Conservation (phyloP, 1,140 invertebrate species). For the Cotesia glomerata region DNA sequence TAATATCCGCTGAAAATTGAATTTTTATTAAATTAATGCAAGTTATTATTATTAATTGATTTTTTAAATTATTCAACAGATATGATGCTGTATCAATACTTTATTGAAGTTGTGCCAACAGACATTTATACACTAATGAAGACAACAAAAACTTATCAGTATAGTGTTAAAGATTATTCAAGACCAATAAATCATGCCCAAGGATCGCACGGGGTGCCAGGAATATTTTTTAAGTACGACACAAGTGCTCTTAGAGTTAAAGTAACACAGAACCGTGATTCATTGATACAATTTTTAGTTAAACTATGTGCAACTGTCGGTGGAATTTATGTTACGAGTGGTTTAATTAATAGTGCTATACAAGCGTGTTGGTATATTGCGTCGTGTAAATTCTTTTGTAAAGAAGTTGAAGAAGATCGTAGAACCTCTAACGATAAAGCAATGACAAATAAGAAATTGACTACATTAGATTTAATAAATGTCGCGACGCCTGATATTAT, state of each 20-base stretch:
- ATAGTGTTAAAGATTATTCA: conserved; percentile 88
- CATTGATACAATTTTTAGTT: conserved; percentile 80
- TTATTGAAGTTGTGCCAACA: conserved; percentile 94
- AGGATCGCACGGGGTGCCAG: conserved; percentile 90
- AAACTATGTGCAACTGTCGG: conserved; percentile 88
- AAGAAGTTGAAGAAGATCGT: conserved; percentile 23
- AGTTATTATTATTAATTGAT: too few relatives aligned
- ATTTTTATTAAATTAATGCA: too few relatives aligned
- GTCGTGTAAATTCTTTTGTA: conserved; percentile 48
- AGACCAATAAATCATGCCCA: conserved; percentile 74
- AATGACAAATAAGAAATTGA: conserved; percentile 12
- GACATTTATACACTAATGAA: conserved; percentile 79
- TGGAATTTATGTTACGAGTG: conserved; percentile 87
- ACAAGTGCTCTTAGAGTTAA: conserved; percentile 86
- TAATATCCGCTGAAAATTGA: too few relatives aligned
- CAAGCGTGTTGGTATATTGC: conserved; percentile 55
- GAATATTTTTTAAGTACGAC: conserved; percentile 95
- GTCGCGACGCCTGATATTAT: conserved; percentile 37
- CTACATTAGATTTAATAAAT: conserved; percentile 45
- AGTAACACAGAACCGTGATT: conserved; percentile 82
- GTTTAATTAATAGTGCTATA: conserved; percentile 59
- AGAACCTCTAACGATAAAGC: background rate
- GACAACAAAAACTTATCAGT: conserved; percentile 85
- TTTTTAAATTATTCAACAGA: conserved; percentile 61
- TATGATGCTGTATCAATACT: conserved; percentile 90